Base-by-base conservation (phyloP, 2,113 vertebrate genomes). In the Willisornis vidua region DNA sequence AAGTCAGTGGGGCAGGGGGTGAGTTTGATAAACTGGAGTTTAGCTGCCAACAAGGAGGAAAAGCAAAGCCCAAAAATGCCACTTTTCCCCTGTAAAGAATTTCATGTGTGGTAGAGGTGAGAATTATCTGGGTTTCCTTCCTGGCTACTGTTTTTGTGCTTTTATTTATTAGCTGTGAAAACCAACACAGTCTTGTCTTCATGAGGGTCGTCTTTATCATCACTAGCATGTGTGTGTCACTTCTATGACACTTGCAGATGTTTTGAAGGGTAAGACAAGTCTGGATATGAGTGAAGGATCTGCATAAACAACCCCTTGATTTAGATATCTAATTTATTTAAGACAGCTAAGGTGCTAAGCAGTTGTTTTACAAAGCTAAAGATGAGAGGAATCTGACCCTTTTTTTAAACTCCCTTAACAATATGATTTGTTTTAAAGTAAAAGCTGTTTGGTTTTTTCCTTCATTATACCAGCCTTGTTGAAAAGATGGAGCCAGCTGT, bases 361-460 rank as follows among this genome's bases (percentile, higher is more conserved):
- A 82, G 22, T 58, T 66, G 10, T 45, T 90, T 80, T 66, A 29
- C 11, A 52, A 74, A 70, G 29, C 24, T 55, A 68, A 77, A 87
- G 12, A 26, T 49, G 55, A 82, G n/a, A 48, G 17, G 16, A 61
- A 67, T 46, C 9, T 48, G 14, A 2, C 54, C 2, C 14, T 3
- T 41, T n/a, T 28, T 61, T 81, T 66, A 11, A 26, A 6, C 7
- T 59, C 9, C 6, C 33, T 41, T 65, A 90, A 37, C 13, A 45
- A 3, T 61, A 41, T 43, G 8, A 17, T 75, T 57, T 0, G 2
- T 79, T 93, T 76, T 59, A 65, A 85, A 79, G 37, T n/a, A 12
- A 62, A 76, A 79, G 41, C 19, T 29, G 3, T 25, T 63, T 2
- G 1, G 0, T 0, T n/a, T 89, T 75, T 58, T 29, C 22, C 17